Conservation (phyloP, 1,140 invertebrate species). For the Halyomorpha halys region DNA sequence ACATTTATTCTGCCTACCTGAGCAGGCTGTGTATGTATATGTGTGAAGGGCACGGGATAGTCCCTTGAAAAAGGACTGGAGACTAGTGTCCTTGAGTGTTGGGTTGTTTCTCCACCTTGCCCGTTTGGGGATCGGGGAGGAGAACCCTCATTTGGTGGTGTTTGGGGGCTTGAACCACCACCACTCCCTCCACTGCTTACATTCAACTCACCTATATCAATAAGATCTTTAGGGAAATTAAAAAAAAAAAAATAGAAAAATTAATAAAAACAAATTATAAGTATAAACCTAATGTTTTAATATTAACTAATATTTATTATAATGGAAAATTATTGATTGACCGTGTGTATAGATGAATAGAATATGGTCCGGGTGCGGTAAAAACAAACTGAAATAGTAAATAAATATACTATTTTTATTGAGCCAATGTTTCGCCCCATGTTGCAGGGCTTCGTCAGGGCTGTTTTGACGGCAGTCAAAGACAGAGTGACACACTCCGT, state of each 20-base stretch:
- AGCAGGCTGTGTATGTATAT: slow-evolving; percentile 80
- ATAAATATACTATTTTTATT: too few relatives aligned
- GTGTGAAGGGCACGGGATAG: slow-evolving; percentile 64
- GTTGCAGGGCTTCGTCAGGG: too few relatives aligned
- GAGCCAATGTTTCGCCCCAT: too few relatives aligned
- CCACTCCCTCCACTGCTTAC: slow-evolving; percentile 22
- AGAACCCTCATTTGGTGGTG: slow-evolving; percentile 35
- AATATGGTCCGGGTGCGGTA: too few relatives aligned
- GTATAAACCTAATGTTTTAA: too few relatives aligned
- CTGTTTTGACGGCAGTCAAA: too few relatives aligned
- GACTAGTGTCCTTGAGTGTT: slow-evolving; percentile 38
- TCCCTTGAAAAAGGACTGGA: slow-evolving; percentile 50
- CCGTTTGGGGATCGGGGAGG: slow-evolving; percentile 37
- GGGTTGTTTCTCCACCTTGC: slow-evolving; percentile 35
- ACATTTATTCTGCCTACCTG: slow-evolving; percentile 50
- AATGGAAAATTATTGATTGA: too few relatives aligned
- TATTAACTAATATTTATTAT: too few relatives aligned
- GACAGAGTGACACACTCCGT: too few relatives aligned
- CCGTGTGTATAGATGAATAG: too few relatives aligned
- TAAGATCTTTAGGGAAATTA: slow-evolving; percentile 18
- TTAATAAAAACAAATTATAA: background rate
- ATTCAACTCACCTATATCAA: slow-evolving; percentile 38
- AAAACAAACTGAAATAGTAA: too few relatives aligned
- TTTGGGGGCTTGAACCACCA: slow-evolving; percentile 22
- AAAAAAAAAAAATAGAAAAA: slow-evolving; percentile 6